phyloP scores from a whole-genome alignment of 2,113 vertebrate species.

The Thunnus maccoyii region DNA sequence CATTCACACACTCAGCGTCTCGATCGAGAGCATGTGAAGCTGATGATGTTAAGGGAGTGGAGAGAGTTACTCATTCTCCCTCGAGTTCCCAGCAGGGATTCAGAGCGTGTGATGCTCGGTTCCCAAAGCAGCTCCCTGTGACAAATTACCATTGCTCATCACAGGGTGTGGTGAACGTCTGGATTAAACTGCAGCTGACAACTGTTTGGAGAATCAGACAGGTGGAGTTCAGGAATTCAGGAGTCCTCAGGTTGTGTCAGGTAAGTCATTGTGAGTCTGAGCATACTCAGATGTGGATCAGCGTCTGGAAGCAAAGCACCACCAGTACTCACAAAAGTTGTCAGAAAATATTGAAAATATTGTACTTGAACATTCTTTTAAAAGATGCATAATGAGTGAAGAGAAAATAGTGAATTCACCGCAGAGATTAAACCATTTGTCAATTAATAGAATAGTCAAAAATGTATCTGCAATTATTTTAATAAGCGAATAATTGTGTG shows the following conservation, averaged over 20 bases:
- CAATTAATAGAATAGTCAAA: too few species aligned
- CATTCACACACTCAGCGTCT: conserved; percentile 12
- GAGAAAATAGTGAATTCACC: too few species aligned
- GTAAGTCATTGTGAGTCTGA: not conserved
- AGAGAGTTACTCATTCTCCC: conserved; percentile 29
- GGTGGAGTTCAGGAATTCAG: not conserved
- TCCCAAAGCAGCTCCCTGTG: conserved; percentile 21
- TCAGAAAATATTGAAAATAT: not conserved
- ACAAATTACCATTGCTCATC: conserved; percentile 36
- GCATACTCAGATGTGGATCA: conserved; percentile 29
- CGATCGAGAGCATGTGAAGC: conserved; percentile 6
- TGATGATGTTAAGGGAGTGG: conserved; percentile 37
- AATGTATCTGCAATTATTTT: too few species aligned
- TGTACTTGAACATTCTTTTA: too few species aligned
- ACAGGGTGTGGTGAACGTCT: not conserved
- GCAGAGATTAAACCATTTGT: too few species aligned
- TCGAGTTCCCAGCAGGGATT: conserved; percentile 44
- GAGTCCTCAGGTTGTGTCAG: not conserved
- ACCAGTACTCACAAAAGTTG: not conserved
- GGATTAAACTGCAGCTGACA: not conserved
- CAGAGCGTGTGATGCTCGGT: not conserved
- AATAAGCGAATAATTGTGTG: too few species aligned
- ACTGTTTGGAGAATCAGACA: conserved; percentile 1
- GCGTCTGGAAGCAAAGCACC: conserved; percentile 5
- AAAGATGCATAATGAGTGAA: too few species aligned